Percentiles rank a stretch among this genome's conserved stretches.
These are phyloP conservation scores for Nudaria mundana DNA, from an alignment of 2,888 invertebrate genomes.

Conservation along the genomic window DNA sequence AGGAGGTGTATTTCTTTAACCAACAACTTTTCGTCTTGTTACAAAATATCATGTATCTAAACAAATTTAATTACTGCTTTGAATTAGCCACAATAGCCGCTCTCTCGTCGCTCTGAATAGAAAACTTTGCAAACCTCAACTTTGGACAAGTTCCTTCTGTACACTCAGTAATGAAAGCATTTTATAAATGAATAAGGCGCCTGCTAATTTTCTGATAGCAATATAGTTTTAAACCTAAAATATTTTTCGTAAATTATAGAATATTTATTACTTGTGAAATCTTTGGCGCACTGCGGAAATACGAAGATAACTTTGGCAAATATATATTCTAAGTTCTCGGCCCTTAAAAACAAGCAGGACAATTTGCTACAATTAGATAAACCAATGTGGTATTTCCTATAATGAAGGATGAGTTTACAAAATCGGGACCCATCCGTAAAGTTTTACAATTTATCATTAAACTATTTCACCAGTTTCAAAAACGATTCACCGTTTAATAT, in stretches of 20 bases:
- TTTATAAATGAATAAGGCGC: slow-evolving; percentile 45
- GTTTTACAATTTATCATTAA: slow-evolving; percentile 66
- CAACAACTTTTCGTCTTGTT: slow-evolving; percentile 54
- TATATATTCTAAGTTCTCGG: no score
- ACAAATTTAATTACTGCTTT: slow-evolving; percentile 76
- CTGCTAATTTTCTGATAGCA: slow-evolving; percentile 50
- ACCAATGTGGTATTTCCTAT: no score
- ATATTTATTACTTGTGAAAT: no score
- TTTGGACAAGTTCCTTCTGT: slow-evolving; percentile 55
- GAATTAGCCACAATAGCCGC: slow-evolving; percentile 75
- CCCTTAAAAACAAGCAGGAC: no score
- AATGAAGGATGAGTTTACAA: no score
- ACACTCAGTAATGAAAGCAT: slow-evolving; percentile 54
- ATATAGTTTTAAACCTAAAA: slow-evolving; percentile 2
- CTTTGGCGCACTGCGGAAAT: no score
- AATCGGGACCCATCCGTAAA: slow-evolving; percentile 36
- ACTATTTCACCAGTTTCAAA: slow-evolving; percentile 76
- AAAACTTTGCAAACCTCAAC: slow-evolving; percentile 67
- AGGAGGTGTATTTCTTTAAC: slow-evolving; percentile 34
- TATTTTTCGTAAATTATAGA: no score
- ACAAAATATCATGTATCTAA: slow-evolving; percentile 68
- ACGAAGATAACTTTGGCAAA: no score
- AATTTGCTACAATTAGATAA: no score
- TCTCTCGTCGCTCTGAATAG: slow-evolving; percentile 58
- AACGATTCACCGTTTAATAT: slow-evolving; percentile 69